Percentiles rank a stretch among this genome's conserved stretches.
phyloP scores from a whole-genome alignment of 2,888 invertebrate species.

The Linnaemya vulpina region DNA sequence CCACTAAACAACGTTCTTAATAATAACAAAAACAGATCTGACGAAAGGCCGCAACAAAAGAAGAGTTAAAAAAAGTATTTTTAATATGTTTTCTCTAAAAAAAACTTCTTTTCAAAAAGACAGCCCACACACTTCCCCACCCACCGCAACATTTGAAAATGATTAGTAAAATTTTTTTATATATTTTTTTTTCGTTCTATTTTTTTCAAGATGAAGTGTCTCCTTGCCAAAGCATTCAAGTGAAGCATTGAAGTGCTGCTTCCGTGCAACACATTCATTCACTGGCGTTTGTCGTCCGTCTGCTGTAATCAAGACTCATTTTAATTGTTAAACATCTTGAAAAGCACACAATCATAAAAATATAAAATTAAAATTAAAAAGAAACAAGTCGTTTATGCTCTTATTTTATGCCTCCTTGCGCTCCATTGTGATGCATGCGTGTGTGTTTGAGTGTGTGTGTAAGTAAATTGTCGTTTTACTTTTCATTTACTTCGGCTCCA shows the following conservation, averaged over 20 bases:
- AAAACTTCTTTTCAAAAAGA: background rate
- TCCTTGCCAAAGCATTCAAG: background rate
- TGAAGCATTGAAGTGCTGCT: slow-evolving; percentile 1
- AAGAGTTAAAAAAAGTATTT: background rate
- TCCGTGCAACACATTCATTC: slow-evolving; percentile 26
- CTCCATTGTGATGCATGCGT: no score
- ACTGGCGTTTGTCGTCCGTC: background rate
- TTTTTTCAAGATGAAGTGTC: no score
- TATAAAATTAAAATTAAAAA: background rate
- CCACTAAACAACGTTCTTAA: slow-evolving; percentile 13
- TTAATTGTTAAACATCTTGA: slow-evolving; percentile 59
- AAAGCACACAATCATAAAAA: background rate
- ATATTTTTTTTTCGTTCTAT: no score
- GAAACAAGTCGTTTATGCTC: slow-evolving; percentile 18
- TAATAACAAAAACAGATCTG: background rate
- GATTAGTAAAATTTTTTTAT: background rate
- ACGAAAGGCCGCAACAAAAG: background rate
- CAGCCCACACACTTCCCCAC: background rate
- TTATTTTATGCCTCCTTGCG: slow-evolving; percentile 44
- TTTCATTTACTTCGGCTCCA: slow-evolving; percentile 10
- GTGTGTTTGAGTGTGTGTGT: no score
- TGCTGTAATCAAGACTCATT: slow-evolving; percentile 54
- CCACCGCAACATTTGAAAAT: background rate
- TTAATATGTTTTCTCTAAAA: background rate
- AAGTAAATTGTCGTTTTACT: background rate